A percentile compares a stretch with the other conserved stretches of the same genome.
Conservation (phyloP, 2,113 vertebrate genomes). For the Lagopus muta region DNA sequence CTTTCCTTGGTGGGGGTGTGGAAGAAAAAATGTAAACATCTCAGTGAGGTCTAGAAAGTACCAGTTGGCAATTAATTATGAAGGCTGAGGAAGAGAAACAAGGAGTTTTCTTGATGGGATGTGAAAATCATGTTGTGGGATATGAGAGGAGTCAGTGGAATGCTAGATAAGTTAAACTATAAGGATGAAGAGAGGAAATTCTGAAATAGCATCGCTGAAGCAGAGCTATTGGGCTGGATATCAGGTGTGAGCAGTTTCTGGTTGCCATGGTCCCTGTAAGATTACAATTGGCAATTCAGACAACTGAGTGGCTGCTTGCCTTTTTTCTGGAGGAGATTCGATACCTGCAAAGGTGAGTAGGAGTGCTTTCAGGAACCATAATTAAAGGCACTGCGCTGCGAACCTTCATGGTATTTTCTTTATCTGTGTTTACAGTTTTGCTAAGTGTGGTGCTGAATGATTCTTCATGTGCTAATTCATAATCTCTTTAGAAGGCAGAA, state of each 20-base stretch:
- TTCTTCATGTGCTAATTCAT: not conserved
- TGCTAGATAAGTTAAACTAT: not conserved
- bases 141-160: not conserved
- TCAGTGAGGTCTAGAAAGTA: not conserved
- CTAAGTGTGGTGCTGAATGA: not conserved
- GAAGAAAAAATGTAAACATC: not conserved
- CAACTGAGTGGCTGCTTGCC: not conserved
- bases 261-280: not conserved
- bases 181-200: not conserved
- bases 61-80: not conserved
- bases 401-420: not conserved
- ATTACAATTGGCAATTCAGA: not conserved
- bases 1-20: not conserved
- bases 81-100: not conserved
- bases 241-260: not conserved
- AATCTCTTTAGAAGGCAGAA: not conserved
- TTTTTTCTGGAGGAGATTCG: not conserved
- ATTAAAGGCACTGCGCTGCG: not conserved
- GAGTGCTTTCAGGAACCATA: not conserved
- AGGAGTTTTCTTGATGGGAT: slow-evolving; percentile 20
- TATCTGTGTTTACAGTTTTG: not conserved
- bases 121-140: not conserved
- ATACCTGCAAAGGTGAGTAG: not conserved
- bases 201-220: not conserved
- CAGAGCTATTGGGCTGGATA: not conserved